Evolutionary conservation across 2,888 invertebrate species (phyloP).

Genomic region (Baronia brevicornis): DNA sequence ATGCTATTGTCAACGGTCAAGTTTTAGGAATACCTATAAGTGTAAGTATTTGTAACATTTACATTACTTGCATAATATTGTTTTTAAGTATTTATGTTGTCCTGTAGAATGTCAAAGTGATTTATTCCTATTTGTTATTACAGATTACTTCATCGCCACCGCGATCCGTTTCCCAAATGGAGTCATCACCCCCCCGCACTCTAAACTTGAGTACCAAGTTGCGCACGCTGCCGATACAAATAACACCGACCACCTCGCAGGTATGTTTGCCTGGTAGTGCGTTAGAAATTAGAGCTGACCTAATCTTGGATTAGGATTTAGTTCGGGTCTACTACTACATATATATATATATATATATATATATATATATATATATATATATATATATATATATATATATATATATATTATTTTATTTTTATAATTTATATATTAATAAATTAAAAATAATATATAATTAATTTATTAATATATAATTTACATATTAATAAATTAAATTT

Average conservation of each 20-base stretch:
- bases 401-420: too few species aligned
- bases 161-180: conserved; percentile 37
- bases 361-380: too few species aligned
- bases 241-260: conserved; percentile 64
- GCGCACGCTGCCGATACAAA: conserved; percentile 62
- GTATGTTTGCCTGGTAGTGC: conserved; percentile 59
- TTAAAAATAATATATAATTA: too few species aligned
- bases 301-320: conserved; percentile 27
- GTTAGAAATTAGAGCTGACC: conserved; percentile 52
- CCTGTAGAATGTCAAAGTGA: background rate
- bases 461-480: too few species aligned
- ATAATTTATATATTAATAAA: too few species aligned
- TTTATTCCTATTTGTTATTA: too few species aligned
- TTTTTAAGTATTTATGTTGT: too few species aligned
- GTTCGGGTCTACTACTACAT: too few species aligned
- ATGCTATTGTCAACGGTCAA: conserved; percentile 54
- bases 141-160: conserved; percentile 61
- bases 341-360: too few species aligned
- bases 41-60: conserved; percentile 41
- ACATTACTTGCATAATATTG: too few species aligned
- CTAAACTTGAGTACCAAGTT: conserved; percentile 64
- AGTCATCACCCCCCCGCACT: conserved; percentile 46
- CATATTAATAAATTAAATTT: too few species aligned
- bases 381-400: too few species aligned
- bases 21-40: conserved; percentile 63